Base-by-base conservation (phyloP, 2,888 invertebrate genomes). In the Phytoseiulus persimilis region DNA sequence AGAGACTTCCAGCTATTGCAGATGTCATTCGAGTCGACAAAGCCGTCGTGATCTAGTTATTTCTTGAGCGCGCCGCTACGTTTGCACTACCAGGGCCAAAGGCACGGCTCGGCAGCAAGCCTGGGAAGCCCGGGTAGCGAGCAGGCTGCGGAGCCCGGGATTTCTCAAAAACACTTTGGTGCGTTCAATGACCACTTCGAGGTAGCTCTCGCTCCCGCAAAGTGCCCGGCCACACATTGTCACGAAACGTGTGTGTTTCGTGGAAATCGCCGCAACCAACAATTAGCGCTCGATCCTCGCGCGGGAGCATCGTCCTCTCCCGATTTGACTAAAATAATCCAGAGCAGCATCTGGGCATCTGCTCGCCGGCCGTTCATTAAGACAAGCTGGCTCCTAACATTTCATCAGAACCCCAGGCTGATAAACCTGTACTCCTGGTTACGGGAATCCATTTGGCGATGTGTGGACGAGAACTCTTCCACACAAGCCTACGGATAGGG, bases 311-410 rank as follows among this genome's bases (percentile, higher is more conserved):
- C 87, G 87, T 33, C 33, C 33, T 5, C 84, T 33, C 33, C 11
- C 87, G 39, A 28, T 87, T 33, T 32, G 87, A 83, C 83, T 83
- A 32, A 83, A 31, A 83, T 33, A 33, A 83, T 83, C 84, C 32
- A 84, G 84, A 32, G 87, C 28, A 87, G 87, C 87, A 87, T 87
- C 87, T 87, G 87, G 87, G 32, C 33, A 87, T 31, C 87, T 31
- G 65, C 39, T 39, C 9, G 39, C 65, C 65, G 65, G 65, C 65
- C 87, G 87, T 87, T 45, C 87, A 87, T 87, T 87, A 87, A 87
- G 39, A 45, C 87, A 87, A 87, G 87, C 87, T 87, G 87, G 45
- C 87, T 87, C 87, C 87, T 65, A 65, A 28, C 65, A 65, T 65
- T 65, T 65, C 65, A 65, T 65, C 65, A 65, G 65, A 65, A 28